Conservation (phyloP, 2,113 vertebrate genomes). For the Narcine bancroftii region DNA sequence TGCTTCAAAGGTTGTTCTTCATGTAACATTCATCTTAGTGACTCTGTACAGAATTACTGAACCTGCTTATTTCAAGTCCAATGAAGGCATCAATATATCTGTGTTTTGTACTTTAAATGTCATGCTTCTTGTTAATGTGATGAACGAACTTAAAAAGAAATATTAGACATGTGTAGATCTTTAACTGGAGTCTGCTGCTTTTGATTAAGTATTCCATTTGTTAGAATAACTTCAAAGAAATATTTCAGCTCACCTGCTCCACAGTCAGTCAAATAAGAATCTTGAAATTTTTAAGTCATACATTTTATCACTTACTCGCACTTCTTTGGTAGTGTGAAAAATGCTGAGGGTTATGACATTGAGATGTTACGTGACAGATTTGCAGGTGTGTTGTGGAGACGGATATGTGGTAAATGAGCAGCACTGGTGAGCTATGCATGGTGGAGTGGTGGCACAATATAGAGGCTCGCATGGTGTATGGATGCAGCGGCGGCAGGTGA, state of each 20-base stretch:
- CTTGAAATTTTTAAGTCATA: background rate
- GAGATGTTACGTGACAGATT: conserved; percentile 16
- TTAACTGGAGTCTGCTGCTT: conserved; percentile 34
- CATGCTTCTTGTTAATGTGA: conserved; percentile 37
- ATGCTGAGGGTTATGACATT: background rate
- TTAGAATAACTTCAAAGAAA: conserved; percentile 35
- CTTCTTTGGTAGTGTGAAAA: background rate
- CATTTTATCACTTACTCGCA: background rate
- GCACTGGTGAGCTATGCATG: background rate
- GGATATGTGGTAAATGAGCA: background rate
- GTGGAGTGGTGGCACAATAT: background rate
- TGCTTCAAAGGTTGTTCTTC: conserved; percentile 36
- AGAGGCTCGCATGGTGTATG: too few relatives aligned
- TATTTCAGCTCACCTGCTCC: conserved; percentile 28
- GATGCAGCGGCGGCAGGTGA: background rate
- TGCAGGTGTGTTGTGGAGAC: background rate
- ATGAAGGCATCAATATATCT: conserved; percentile 37
- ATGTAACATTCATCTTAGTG: conserved; percentile 33
- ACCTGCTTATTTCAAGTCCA: conserved; percentile 36
- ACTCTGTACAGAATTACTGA: conserved; percentile 34
- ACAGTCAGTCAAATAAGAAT: background rate
- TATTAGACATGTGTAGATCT: conserved; percentile 27
- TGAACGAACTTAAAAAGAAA: conserved; percentile 36
- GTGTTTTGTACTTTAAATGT: conserved; percentile 35
- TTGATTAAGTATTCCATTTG: conserved; percentile 32